Evolutionary conservation across 2,113 vertebrate genomes (phyloP), one percentile per base, ranked within the genome.

Genomic region (Toxostoma redivivum): DNA sequence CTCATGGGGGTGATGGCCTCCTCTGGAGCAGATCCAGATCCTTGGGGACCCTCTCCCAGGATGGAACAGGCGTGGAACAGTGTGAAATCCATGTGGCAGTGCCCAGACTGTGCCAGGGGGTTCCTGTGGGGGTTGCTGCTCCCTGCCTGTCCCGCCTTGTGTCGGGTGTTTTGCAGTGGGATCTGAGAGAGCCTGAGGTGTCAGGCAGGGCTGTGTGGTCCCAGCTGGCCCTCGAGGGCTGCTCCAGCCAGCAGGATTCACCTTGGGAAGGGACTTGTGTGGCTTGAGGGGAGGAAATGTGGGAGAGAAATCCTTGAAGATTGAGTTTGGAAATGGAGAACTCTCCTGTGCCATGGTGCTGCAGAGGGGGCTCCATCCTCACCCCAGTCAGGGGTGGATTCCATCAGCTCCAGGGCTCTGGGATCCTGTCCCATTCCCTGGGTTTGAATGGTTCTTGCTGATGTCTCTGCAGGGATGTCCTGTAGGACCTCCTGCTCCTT

Each of bases 1-100:
- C 74, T 90, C 50, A 1, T 1, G 0, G 33, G 14, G 20, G 5
- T 8, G 8, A 0, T 2, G 21, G 2, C 11, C 37, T 76, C 62
- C 85, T 60, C 50, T 19, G n/a, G 44, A 40, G 48, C 6, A 1
- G 9, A 2, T 33, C 31, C 44, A 7, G 38, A 5, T 45, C 16
- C 9, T 9, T 38, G 72, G 74, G 57, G 33, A 37, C 5, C 2
- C 16, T 58, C 22, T 54, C 0, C 78, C 11, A 5, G 47, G 48
- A 22, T 45, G 45, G 35, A 28, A 23, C 0, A 4, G 33, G 33
- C 0, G 0, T 69, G 73, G 67, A 33, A 19, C 66, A 21, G 48
- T 0, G 0, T 42, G 9, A 28, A 21, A n/a, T 67, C 13, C 1
- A 1, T 1, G 48, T 16, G 16, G 79, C 17, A 60, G 69, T 67